phyloP scores from a whole-genome alignment of 2,888 invertebrate species.

The Mylabris sibirica region DNA sequence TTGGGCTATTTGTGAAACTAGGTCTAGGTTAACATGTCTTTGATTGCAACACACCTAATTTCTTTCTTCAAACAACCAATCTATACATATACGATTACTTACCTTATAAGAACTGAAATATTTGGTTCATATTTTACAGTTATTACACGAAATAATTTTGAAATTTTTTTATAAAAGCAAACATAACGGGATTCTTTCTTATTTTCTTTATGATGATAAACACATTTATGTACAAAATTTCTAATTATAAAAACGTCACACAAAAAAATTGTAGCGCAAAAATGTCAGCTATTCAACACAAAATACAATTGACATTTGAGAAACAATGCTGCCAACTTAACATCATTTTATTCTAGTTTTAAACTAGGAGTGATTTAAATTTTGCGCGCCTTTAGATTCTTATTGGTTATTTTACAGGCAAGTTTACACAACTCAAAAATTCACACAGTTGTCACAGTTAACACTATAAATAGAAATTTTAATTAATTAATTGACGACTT shows the following conservation, averaged over 20 bases:
- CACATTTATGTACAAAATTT: background rate
- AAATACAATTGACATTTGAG: background rate
- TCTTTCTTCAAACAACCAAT: background rate
- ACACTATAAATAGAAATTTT: no score
- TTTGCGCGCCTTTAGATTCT: no score
- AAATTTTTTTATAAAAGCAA: background rate
- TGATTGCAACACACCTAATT: background rate
- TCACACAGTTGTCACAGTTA: no score
- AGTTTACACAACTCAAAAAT: no score
- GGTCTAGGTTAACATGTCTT: background rate
- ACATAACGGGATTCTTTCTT: slow-evolving; percentile 2
- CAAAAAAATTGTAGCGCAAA: background rate
- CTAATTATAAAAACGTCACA: background rate
- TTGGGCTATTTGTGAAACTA: background rate
- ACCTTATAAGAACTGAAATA: background rate
- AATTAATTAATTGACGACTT: background rate
- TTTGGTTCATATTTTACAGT: slow-evolving; percentile 5
- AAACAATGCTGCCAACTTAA: background rate
- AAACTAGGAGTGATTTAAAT: no score
- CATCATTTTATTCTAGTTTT: background rate
- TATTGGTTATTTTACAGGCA: no score
- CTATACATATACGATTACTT: background rate
- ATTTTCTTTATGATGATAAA: background rate
- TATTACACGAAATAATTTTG: background rate
- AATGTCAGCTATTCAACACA: background rate